Base-by-base conservation (phyloP, 2,113 vertebrate species). In the Tachuris rubrigastra region DNA sequence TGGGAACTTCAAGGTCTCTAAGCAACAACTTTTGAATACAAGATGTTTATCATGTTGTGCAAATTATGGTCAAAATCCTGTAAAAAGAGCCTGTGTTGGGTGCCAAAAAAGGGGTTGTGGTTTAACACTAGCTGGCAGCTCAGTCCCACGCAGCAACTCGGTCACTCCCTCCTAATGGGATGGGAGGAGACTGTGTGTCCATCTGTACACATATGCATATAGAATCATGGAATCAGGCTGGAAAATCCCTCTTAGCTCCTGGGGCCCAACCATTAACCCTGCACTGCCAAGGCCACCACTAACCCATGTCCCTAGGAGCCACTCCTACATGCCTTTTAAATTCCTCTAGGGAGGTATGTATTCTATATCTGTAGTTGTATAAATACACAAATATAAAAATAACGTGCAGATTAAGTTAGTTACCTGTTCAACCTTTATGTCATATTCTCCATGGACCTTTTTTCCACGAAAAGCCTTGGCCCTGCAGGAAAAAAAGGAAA, bases 401-500 rank as follows among this genome's bases (percentile, higher is more conserved):
- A 72, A n/a, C 27, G 19, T 19, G 23, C 33, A 75, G 31, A 31
- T 10, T 15, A 39, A 87, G 35, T 7, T 14, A 93, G 10, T 97
- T 98, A 99, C 99, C 99, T 99, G 99, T 90, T 99, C 99, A 90
- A 99, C 98, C 97, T 98, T 99, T 98, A 99, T 98, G 92, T 99
- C 99, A 47, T 98, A 99, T 90, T 99, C 99, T 56, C 99, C 99
- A 83, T 98, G 98, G 93, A 99, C 84, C 96, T 99, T 99, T 97
- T 99, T 99, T 35, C 99, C 99, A 81, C 99, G 98, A 95, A 99
- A 99, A 95, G 99, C 98, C 97, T 99, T 99, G 94, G 98, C 97
- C 99, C 99, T 99, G 96, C 18, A 97, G 95, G 88, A 92, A 94
- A 82, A 94, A 95, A 67, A 44, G 55, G 18, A 84, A 20, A 87